Evolutionary conservation across 2,888 invertebrate genomes (phyloP), one percentile per base, ranked within the genome.

Genomic region (Rambutsinella grinnellia): DNA sequence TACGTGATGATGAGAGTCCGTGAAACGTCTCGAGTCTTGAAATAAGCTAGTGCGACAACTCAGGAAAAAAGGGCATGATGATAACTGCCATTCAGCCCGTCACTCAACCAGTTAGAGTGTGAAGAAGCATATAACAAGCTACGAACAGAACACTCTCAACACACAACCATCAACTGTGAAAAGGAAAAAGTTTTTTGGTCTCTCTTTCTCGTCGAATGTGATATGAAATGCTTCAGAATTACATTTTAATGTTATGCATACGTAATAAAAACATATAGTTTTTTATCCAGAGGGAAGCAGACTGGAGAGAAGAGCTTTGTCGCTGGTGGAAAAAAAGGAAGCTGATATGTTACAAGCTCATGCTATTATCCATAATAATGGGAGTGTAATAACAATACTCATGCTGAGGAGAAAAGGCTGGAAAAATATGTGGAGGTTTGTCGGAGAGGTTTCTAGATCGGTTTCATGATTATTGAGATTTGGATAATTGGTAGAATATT

Each of bases 31-130:
- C n/a, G n/a, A n/a, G n/a, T n/a, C n/a, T n/a, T n/a, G n/a, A n/a
- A n/a, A 36, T 36, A 36, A 36, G 36, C 36, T 36, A 57, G 57
- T 47, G 47, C 28, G 47, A 27, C 19, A 58, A 60, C 28, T 17
- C 10, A 46, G 27, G 28, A 23, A 65, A 65, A 65, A 70, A 65
- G 58, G 54, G 60, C 65, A 74, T 74, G 74, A 74, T 74, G 74
- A 74, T 74, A 67, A 74, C 66, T 74, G 74, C 74, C 74, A 74
- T 67, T 74, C 74, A 74, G 61, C 56, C 67, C 61, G 67, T 74
- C 67, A 67, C 44, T 67, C 67, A 63, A 74, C 66, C 72, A 72
- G 58, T 58, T 68, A 68, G 36, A 74, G 61, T 74, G 74, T 67
- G 74, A 74, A 74, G 67, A 47, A 74, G 66, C 62, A 54, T 53